Evolutionary conservation across 2,113 vertebrate species (phyloP).

Genomic region (Electrona antarctica): DNA sequence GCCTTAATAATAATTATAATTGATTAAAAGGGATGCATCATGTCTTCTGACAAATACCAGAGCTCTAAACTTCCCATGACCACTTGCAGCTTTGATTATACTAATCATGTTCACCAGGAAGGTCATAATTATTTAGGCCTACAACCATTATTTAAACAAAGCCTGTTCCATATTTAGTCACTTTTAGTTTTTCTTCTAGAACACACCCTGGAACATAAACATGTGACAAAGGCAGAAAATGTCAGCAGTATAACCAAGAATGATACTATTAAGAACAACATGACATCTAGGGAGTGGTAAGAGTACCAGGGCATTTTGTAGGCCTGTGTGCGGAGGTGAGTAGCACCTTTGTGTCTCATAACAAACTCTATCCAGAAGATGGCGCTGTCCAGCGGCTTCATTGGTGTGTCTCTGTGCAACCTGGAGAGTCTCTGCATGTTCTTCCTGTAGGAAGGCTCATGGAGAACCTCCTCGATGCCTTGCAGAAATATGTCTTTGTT

Average conservation of each 20-base stretch:
- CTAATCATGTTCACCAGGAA: no score
- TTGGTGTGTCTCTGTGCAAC: conserved; percentile 9
- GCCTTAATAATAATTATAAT: no score
- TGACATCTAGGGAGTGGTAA: conserved; percentile 3
- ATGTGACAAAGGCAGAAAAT: not conserved
- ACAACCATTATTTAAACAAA: no score
- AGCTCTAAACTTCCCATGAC: no score
- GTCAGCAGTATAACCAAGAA: not conserved
- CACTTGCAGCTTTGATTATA: no score
- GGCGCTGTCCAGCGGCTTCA: not conserved
- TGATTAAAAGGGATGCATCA: no score
- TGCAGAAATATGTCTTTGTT: not conserved
- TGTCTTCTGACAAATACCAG: no score
- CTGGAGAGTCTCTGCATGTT: conserved; percentile 7
- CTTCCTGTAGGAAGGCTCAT: not conserved
- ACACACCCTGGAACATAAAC: not conserved
- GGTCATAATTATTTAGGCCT: no score
- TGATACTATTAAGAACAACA: not conserved
- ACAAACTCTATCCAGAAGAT: conserved; percentile 9
- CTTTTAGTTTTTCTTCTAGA: no score
- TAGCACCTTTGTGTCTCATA: conserved; percentile 9
- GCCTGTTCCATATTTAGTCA: no score
- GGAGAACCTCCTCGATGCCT: not conserved
- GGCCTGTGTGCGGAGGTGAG: no score
- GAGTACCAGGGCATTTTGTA: no score